Evolutionary conservation across 1,140 invertebrate genomes (phyloP).

Genomic region (Limonius californicus): DNA sequence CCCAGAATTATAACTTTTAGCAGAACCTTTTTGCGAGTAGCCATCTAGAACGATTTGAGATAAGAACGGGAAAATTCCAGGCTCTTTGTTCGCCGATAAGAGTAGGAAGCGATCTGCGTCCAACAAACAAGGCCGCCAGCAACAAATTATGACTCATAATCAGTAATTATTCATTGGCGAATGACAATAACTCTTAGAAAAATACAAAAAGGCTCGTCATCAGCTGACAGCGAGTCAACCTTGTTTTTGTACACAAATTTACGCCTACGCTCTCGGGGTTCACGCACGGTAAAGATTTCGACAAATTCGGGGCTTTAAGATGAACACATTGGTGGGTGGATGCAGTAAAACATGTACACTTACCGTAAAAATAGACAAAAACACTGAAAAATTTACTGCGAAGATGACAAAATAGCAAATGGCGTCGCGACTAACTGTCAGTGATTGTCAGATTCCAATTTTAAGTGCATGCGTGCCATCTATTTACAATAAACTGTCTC

Average conservation of each 20-base stretch:
- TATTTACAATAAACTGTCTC: too few species aligned
- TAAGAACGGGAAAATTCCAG: neutral
- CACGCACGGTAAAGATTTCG: neutral
- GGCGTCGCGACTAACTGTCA: neutral
- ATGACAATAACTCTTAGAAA: neutral
- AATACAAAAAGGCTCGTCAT: neutral
- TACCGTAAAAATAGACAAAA: neutral
- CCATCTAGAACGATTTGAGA: conserved; percentile 57
- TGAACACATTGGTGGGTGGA: neutral
- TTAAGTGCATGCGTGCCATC: too few species aligned
- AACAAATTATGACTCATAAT: neutral
- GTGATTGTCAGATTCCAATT: too few species aligned
- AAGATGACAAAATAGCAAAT: neutral
- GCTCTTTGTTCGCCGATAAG: neutral
- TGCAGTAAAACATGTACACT: neutral
- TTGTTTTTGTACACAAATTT: neutral
- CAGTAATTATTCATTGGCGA: neutral
- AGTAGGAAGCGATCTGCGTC: neutral
- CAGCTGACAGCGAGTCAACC: neutral
- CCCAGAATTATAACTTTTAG: conserved; percentile 98
- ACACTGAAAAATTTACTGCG: neutral
- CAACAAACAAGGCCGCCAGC: too few species aligned
- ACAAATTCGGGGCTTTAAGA: neutral
- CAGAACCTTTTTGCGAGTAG: conserved; percentile 92
- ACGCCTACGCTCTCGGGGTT: neutral